Evolutionary conservation across 2,888 invertebrate species (phyloP).

Genomic region (Gryllus longicercus): DNA sequence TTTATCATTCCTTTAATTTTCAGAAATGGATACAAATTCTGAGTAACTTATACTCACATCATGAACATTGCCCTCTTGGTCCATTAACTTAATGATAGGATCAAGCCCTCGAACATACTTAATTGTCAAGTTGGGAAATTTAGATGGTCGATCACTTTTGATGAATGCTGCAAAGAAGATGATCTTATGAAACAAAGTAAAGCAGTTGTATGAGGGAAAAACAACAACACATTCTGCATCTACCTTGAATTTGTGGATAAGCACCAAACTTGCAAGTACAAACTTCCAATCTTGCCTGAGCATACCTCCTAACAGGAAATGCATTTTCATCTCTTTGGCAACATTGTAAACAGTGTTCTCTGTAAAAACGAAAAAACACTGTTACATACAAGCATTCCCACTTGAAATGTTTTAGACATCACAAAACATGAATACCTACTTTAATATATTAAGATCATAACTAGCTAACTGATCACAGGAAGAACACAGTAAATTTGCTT

Average conservation of each 20-base stretch:
- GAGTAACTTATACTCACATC: constrained; percentile 50
- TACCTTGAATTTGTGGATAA: constrained; percentile 92
- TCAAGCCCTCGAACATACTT: constrained; percentile 91
- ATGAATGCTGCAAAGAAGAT: constrained; percentile 73
- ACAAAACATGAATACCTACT: background rate
- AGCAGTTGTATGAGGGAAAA: background rate
- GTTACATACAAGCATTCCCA: background rate
- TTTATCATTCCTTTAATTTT: too few relatives aligned
- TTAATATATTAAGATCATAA: background rate
- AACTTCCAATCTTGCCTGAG: constrained; percentile 89
- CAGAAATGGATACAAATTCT: too few relatives aligned
- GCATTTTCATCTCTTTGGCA: constrained; percentile 71
- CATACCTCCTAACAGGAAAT: constrained; percentile 69
- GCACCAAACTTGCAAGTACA: constrained; percentile 98
- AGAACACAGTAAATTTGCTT: constrained; percentile 80
- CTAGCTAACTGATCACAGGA: constrained; percentile 76
- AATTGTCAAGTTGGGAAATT: constrained; percentile 87
- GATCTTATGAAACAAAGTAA: background rate
- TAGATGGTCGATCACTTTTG: constrained; percentile 83
- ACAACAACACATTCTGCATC: constrained; percentile 23
- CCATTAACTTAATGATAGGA: constrained; percentile 87
- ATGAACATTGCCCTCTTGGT: constrained; percentile 76
- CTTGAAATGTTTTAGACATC: background rate
- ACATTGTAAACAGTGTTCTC: constrained; percentile 72
- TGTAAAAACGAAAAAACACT: constrained; percentile 40